phyloP scores from a whole-genome alignment of 2,797 vertebrate genomes.

The Mormyrops boulengeri region DNA sequence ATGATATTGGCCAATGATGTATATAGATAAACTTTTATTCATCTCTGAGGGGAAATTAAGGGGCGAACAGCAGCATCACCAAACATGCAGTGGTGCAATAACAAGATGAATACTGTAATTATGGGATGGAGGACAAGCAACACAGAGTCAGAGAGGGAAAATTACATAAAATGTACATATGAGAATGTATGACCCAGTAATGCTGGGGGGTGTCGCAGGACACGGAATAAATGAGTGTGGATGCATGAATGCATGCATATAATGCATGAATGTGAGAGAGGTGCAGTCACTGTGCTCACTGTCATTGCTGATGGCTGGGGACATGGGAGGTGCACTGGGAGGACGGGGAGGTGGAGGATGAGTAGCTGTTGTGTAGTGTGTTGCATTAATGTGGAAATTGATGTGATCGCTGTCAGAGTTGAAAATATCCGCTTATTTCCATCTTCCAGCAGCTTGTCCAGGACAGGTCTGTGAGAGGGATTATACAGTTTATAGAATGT shows the following conservation, averaged over 20 bases:
- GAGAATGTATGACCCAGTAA: background rate
- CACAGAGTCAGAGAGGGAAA: background rate
- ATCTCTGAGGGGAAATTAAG: background rate
- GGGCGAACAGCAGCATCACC: background rate
- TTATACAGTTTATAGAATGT: slow-evolving; percentile 9
- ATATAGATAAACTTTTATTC: background rate
- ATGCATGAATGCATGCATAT: background rate
- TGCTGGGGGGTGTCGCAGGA: background rate
- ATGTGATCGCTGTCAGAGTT: background rate
- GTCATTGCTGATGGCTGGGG: background rate
- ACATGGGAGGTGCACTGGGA: background rate
- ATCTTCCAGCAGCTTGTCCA: background rate
- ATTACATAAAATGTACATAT: background rate
- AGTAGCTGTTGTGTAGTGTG: background rate
- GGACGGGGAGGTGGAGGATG: background rate
- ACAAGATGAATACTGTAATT: background rate
- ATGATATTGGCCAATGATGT: background rate
- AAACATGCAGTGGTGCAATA: background rate
- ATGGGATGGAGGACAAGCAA: background rate
- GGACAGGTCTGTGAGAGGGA: background rate
- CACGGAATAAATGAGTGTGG: background rate
- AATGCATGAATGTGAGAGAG: background rate
- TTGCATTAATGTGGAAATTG: background rate
- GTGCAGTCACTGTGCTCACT: background rate
- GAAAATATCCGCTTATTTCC: background rate